Evolutionary conservation across 1,140 invertebrate species (phyloP).

Genomic region (Calliopsis andreniformis): DNA sequence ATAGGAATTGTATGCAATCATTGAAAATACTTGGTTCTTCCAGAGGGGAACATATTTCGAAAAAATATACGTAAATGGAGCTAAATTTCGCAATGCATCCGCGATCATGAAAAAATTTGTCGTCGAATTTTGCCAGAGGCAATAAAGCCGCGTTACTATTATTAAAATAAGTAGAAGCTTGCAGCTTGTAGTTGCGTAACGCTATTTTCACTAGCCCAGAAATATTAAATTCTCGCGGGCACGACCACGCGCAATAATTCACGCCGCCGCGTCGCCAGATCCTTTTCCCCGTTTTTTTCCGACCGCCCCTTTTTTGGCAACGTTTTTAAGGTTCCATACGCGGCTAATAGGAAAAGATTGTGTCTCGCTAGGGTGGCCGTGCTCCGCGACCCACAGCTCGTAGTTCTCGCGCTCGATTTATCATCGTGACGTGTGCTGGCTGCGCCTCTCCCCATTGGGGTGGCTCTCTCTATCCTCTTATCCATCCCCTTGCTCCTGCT

Average conservation of each 20-base stretch:
- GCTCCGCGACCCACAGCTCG: conserved; percentile 36
- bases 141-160: neutral
- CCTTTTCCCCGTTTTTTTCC: conserved; percentile 9
- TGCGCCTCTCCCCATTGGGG: conserved; percentile 2
- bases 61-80: no score
- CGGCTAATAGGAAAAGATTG: conserved; percentile 67
- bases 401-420: conserved; percentile 74
- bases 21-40: no score
- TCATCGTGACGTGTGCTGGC: conserved; percentile 68
- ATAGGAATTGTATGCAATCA: no score
- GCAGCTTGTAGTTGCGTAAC: neutral
- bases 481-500: neutral
- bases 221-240: conserved; percentile 58
- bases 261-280: conserved; percentile 16
- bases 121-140: neutral
- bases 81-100: no score
- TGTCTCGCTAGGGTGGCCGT: conserved; percentile 53
- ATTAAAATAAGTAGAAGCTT: conserved; percentile 23
- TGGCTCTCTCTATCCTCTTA: conserved; percentile 30
- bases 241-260: conserved; percentile 55
- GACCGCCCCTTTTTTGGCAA: conserved; percentile 52
- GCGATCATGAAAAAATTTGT: neutral
- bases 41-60: no score
- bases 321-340: conserved; percentile 58
- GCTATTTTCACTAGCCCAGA: neutral